Percentiles rank a stretch among this genome's conserved stretches.
Evolutionary conservation across 2,113 vertebrate species (phyloP).

Genomic region (Dicrurus megarhynchus): DNA sequence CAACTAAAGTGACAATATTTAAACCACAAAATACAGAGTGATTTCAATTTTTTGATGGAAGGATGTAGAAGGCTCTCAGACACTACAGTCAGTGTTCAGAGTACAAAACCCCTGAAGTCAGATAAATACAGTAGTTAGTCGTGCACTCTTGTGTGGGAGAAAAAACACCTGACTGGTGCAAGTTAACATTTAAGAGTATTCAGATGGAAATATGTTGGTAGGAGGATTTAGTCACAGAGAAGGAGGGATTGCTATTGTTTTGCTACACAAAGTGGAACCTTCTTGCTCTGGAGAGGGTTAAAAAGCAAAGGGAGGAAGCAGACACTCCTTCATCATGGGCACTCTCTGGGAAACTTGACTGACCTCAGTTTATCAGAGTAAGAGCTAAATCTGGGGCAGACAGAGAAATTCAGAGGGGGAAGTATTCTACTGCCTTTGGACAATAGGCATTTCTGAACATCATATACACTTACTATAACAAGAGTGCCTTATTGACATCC

Average conservation of each 20-base stretch:
- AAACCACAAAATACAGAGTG: not conserved
- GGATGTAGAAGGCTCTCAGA: not conserved
- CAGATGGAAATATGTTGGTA: not conserved
- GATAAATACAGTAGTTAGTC: not conserved
- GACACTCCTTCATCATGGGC: not conserved
- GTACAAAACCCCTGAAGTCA: not conserved
- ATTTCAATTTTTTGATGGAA: not conserved
- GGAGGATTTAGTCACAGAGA: not conserved
- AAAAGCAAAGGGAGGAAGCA: not conserved
- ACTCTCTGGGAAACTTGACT: not conserved
- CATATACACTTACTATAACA: not conserved
- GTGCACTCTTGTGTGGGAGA: not conserved
- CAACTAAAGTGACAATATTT: not conserved
- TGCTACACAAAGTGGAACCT: not conserved
- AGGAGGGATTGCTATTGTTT: not conserved
- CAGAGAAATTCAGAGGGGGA: not conserved
- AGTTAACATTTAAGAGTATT: not conserved
- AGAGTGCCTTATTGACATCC: not conserved
- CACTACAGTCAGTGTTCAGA: not conserved
- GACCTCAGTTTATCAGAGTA: not conserved
- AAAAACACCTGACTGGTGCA: not conserved
- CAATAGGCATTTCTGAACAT: not conserved
- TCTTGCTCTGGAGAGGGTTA: not conserved
- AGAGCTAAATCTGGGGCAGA: not conserved
- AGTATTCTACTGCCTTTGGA: not conserved